Evolutionary conservation across 2,797 vertebrate genomes (phyloP), one percentile per base, ranked within the genome.

Genomic region (Chaetodon trifasciatus): DNA sequence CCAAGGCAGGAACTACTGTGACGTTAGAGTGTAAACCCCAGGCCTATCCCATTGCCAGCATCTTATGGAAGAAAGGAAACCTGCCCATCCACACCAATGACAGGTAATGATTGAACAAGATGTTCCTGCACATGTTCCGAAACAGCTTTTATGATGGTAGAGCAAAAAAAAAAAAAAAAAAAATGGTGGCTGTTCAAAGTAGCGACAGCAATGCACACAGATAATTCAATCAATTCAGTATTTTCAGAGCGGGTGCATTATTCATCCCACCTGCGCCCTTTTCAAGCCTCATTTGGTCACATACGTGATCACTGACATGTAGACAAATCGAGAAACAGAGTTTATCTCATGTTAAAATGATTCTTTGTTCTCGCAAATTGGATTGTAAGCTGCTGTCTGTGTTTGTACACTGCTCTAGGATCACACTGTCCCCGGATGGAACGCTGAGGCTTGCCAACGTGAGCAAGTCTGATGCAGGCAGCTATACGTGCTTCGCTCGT

Each of bases 21-120:
- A 95, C 92, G 74, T 94, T 99, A 90, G 97, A 97, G 84, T 99
- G 98, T 86, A 97, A 96, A 90, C 97, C 98, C 58, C 97, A 95
- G 94, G 97, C 98, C 83, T 98, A 96, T 90, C 97, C 98, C 44
- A 94, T 93, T 71, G 97, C 98, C 24, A 95, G 92, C 78, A 96
- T 94, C 73, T 93, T 95, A 77, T 99, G 98, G 98, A 98, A 96
- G 96, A 99, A 97, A 93, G 97, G 96, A 88, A 96, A 96, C 86
- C 92, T 95, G 88, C 93, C 95, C 8, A 93, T 99, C 58, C 97
- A 94, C 62, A 96, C 96, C 90, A 96, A 92, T 62, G 96, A 97
- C 91, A 98, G 97, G 97, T 98, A 96, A 68, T 19, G 47, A 72
- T 56, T 58, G 10, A 50, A 61, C 63, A 66, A 32, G 80, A 76